Percentiles rank a stretch among this genome's conserved stretches.
Evolutionary conservation across 2,113 vertebrate species (phyloP).

Genomic region (Rhinopomastus cyanomelas): DNA sequence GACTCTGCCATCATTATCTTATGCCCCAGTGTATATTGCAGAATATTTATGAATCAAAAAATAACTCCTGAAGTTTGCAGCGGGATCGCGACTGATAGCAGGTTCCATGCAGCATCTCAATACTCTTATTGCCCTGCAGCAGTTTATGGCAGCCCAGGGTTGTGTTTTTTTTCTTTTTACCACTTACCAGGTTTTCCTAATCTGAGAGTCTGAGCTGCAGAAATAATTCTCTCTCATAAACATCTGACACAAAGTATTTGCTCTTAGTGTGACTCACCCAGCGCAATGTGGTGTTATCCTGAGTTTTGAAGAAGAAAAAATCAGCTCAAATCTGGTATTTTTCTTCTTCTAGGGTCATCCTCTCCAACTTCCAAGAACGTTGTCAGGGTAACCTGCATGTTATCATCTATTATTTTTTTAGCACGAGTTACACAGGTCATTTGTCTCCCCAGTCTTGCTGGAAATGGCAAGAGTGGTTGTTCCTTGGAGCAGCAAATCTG

Average conservation of each 20-base stretch:
- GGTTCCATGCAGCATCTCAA: background rate
- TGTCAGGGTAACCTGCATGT: background rate
- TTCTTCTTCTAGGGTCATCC: background rate
- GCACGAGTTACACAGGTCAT: background rate
- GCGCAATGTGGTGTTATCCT: background rate
- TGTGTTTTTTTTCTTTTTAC: background rate
- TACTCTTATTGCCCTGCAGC: background rate
- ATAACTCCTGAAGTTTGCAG: background rate
- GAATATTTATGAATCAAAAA: conserved; percentile 26
- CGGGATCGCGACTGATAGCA: background rate
- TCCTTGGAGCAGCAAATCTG: background rate
- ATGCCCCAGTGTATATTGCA: background rate
- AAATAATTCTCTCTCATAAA: background rate
- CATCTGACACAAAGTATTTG: background rate
- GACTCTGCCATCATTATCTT: background rate
- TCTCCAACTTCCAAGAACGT: background rate
- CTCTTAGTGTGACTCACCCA: background rate
- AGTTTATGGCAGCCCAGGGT: background rate
- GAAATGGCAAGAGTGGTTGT: background rate
- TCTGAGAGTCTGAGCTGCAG: background rate
- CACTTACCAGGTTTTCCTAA: background rate
- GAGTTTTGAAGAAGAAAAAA: background rate
- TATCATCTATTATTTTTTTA: background rate
- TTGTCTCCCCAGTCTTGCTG: background rate
- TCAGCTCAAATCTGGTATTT: background rate